Conservation (phyloP, 2,888 invertebrate genomes). For the Amiota mariae region DNA sequence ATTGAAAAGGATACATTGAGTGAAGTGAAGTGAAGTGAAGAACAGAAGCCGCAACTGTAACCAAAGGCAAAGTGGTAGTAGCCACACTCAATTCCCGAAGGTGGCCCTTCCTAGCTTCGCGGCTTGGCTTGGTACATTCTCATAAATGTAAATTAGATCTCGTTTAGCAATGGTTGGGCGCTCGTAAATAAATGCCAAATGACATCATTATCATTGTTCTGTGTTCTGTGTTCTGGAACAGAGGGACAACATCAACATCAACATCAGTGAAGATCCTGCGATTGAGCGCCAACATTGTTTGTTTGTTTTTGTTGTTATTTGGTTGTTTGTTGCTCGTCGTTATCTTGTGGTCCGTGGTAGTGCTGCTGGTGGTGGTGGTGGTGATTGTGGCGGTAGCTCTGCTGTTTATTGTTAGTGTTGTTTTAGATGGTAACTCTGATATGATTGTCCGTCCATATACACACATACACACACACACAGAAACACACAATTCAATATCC, state of each 20-base stretch:
- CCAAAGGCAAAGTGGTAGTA: too few relatives aligned
- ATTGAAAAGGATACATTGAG: not conserved
- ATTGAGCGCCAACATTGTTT: not conserved
- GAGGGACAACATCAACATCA: constrained; percentile 29
- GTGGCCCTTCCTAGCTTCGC: constrained; percentile 39
- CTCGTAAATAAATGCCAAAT: constrained; percentile 73
- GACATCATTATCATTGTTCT: constrained; percentile 68
- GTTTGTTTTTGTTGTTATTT: constrained; percentile 7
- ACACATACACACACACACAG: constrained; percentile 6
- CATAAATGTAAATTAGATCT: constrained; percentile 73
- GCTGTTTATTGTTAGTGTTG: constrained; percentile 52
- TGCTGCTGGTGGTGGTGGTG: constrained; percentile 45
- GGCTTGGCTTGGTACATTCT: constrained; percentile 68
- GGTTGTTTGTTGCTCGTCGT: constrained; percentile 31
- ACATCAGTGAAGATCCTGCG: constrained; percentile 35
- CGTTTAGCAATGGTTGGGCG: constrained; percentile 69
- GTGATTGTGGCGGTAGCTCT: constrained; percentile 49
- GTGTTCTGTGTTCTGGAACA: constrained; percentile 49
- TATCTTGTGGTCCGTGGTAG: constrained; percentile 27
- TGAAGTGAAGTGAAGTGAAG: not conserved
- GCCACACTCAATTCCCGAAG: too few relatives aligned
- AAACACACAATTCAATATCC: constrained; percentile 6
- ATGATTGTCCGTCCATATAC: constrained; percentile 39
- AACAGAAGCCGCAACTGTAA: not conserved
- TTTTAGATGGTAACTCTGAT: constrained; percentile 56